Percentiles rank a stretch among this genome's conserved stretches.
These are phyloP conservation scores for Cuniculus paca DNA, from an alignment of 2,797 vertebrate species.

Conservation along the genomic window DNA sequence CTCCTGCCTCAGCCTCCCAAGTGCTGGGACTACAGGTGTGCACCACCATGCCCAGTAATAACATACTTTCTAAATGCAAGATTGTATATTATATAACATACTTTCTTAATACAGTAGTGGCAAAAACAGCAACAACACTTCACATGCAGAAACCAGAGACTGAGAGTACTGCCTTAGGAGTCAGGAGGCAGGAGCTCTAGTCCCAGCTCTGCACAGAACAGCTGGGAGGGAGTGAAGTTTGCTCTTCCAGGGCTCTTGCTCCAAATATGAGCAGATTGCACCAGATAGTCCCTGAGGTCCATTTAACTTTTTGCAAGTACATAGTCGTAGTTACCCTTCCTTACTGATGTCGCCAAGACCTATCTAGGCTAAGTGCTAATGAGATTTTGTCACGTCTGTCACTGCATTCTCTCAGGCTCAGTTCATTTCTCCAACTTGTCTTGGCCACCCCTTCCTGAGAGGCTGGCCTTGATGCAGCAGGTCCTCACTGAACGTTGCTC, in stretches of 20 bases:
- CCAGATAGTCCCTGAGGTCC: background rate
- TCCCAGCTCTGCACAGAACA: fast-evolving
- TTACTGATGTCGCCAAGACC: background rate
- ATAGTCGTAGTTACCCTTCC: background rate
- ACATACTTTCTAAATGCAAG: background rate
- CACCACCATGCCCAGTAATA: background rate
- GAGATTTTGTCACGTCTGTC: background rate
- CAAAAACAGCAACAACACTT: background rate
- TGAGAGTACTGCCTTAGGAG: fast-evolving
- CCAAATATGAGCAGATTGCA: background rate
- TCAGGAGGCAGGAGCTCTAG: background rate
- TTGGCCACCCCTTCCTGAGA: background rate
- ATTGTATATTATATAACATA: background rate
- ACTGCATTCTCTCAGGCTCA: background rate
- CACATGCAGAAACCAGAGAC: background rate
- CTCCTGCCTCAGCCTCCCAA: background rate
- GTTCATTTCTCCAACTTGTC: background rate
- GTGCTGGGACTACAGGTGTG: background rate
- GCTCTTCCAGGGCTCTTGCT: background rate
- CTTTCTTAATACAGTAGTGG: background rate
- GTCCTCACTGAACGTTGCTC: background rate
- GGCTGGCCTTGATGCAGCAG: background rate
- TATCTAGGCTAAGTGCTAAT: constrained; percentile 24
- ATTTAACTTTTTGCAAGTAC: background rate
- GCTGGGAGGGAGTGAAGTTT: background rate